Conservation (phyloP, 2,888 invertebrate genomes). For the Tiliacea aurago region DNA sequence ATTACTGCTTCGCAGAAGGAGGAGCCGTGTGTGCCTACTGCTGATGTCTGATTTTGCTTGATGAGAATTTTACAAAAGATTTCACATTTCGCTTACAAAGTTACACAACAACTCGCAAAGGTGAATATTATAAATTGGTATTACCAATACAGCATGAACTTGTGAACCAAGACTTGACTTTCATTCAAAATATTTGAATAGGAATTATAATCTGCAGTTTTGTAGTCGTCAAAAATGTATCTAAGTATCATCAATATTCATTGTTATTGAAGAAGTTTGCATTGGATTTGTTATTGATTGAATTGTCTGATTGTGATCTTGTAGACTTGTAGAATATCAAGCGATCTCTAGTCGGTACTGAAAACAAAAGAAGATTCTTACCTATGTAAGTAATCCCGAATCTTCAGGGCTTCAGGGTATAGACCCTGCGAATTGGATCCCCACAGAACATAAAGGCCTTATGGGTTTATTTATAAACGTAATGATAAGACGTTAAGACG, state of each 20-base stretch:
- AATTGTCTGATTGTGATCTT: neutral
- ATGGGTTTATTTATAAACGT: too few species aligned
- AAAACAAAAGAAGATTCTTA: too few species aligned
- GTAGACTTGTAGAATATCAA: too few species aligned
- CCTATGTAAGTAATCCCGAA: too few species aligned
- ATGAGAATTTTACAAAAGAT: slow-evolving; percentile 1
- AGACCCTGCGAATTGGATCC: too few species aligned
- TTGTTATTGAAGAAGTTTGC: neutral
- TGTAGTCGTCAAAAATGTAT: neutral
- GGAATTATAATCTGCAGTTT: neutral
- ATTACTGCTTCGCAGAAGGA: too few species aligned
- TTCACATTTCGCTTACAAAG: neutral
- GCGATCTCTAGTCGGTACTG: neutral
- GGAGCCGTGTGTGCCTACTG: too few species aligned
- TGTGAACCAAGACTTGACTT: neutral
- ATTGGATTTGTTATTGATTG: neutral
- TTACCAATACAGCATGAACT: neutral
- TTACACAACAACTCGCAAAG: slow-evolving; percentile 9
- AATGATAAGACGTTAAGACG: too few species aligned
- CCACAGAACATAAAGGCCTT: too few species aligned
- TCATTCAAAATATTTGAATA: slow-evolving; percentile 4
- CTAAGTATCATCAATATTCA: neutral
- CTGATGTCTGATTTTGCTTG: neutral
- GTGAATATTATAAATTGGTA: neutral
- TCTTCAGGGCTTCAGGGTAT: too few species aligned